Evolutionary conservation across 2,888 invertebrate species (phyloP).

Genomic region (Melieria crassipennis): DNA sequence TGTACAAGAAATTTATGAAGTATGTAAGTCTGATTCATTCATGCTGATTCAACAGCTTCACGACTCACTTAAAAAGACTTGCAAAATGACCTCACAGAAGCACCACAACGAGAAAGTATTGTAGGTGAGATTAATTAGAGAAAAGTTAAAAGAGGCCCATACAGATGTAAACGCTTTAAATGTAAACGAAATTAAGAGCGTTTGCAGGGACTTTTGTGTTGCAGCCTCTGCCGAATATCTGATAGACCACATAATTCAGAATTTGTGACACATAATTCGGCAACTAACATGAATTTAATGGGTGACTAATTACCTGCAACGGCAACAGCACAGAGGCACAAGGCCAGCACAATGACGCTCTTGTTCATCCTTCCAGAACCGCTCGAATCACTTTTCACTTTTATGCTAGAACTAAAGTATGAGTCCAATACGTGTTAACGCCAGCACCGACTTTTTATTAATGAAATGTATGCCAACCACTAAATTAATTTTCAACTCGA

Average conservation of each 20-base stretch:
- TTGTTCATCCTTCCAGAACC: slow-evolving; percentile 47
- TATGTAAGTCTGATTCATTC: too few species aligned
- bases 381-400: slow-evolving; percentile 37
- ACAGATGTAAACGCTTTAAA: too few species aligned
- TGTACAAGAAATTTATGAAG: too few species aligned
- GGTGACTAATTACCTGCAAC: slow-evolving; percentile 55
- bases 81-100: too few species aligned
- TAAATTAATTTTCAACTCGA: slow-evolving; percentile 45
- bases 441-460: slow-evolving; percentile 52
- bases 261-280: neutral
- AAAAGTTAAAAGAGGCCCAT: too few species aligned
- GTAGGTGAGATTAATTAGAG: too few species aligned
- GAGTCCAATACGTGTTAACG: slow-evolving; percentile 45
- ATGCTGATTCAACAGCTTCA: too few species aligned
- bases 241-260: neutral
- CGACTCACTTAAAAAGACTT: too few species aligned
- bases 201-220: too few species aligned
- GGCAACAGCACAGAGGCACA: slow-evolving; percentile 59
- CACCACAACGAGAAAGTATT: too few species aligned
- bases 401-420: slow-evolving; percentile 19
- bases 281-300: neutral
- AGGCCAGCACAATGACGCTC: slow-evolving; percentile 57
- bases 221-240: too few species aligned
- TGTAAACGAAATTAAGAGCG: too few species aligned
- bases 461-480: slow-evolving; percentile 45